Evolutionary conservation across 2,113 vertebrate genomes (phyloP).

Genomic region (Urocynchramus pylzowi): DNA sequence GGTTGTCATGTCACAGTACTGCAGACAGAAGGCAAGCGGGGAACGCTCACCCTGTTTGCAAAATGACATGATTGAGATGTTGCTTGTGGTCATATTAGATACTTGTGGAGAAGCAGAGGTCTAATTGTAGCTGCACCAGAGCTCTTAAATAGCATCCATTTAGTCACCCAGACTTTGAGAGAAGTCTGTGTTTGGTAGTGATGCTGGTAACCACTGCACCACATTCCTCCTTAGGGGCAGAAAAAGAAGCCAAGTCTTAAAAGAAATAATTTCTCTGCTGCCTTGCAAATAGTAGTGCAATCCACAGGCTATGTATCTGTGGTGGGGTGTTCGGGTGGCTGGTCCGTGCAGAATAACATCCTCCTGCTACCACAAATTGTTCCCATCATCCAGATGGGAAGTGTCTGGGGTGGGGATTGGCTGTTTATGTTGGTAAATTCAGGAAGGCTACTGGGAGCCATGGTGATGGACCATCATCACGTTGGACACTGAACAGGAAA

Average conservation of each 20-base stretch:
- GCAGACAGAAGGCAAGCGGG: neutral
- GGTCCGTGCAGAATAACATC: neutral
- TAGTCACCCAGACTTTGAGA: conserved; percentile 41
- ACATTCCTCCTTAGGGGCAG: conserved; percentile 38
- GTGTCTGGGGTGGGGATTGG: neutral
- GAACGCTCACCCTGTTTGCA: neutral
- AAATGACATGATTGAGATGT: neutral
- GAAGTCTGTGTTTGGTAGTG: conserved; percentile 19
- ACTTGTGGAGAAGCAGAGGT: conserved; percentile 48
- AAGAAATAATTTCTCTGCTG: conserved; percentile 14
- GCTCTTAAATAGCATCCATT: conserved; percentile 37
- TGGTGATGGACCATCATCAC: neutral
- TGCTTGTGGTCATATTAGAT: conserved; percentile 42
- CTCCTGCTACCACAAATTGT: neutral
- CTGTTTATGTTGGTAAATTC: neutral
- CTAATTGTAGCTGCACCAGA: conserved; percentile 28
- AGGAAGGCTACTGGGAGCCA: neutral
- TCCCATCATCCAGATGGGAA: neutral
- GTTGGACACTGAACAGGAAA: neutral
- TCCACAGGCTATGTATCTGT: neutral
- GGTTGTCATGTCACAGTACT: fast-evolving
- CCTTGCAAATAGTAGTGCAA: neutral
- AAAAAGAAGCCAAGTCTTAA: conserved; percentile 39
- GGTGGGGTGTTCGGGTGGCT: neutral
- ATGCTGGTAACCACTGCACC: conserved; percentile 52